Conservation (phyloP, 2,888 invertebrate species). For the Neoascia interrupta region DNA sequence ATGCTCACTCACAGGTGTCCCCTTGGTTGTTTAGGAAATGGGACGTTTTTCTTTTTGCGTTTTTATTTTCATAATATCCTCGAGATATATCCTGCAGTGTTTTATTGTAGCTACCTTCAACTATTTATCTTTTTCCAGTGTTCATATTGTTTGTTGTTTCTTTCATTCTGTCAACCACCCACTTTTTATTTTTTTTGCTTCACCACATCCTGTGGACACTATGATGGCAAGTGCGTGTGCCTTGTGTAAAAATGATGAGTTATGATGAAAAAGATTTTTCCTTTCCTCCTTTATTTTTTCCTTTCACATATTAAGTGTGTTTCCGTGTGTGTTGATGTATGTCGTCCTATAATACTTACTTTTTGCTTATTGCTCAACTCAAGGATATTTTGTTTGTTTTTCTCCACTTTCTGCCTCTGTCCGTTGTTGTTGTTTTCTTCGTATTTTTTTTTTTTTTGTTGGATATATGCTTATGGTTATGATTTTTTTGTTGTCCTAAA, state of each 20-base stretch:
- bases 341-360: constrained; percentile 37
- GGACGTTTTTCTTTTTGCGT: constrained; percentile 9
- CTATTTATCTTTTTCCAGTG: constrained; percentile 59
- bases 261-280: constrained; percentile 55
- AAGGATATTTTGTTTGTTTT: too few species aligned
- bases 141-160: constrained; percentile 28
- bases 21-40: constrained; percentile 1
- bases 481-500: constrained; percentile 68
- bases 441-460: constrained; percentile 15
- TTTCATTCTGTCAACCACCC: background rate
- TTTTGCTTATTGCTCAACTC: too few species aligned
- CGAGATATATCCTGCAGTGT: constrained; percentile 26
- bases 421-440: constrained; percentile 36
- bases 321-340: constrained; percentile 27
- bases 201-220: background rate
- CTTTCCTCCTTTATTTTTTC: constrained; percentile 1
- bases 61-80: too few species aligned
- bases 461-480: constrained; percentile 14
- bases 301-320: constrained; percentile 26
- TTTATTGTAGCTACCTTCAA: constrained; percentile 34
- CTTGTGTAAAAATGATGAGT: constrained; percentile 41
- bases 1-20: constrained; percentile 27
- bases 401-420: constrained; percentile 61
- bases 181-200: constrained; percentile 1
- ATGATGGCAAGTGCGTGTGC: constrained; percentile 28